Evolutionary conservation across 2,888 invertebrate genomes (phyloP), one percentile per base, ranked within the genome.

Genomic region (Dryococelus australis): DNA sequence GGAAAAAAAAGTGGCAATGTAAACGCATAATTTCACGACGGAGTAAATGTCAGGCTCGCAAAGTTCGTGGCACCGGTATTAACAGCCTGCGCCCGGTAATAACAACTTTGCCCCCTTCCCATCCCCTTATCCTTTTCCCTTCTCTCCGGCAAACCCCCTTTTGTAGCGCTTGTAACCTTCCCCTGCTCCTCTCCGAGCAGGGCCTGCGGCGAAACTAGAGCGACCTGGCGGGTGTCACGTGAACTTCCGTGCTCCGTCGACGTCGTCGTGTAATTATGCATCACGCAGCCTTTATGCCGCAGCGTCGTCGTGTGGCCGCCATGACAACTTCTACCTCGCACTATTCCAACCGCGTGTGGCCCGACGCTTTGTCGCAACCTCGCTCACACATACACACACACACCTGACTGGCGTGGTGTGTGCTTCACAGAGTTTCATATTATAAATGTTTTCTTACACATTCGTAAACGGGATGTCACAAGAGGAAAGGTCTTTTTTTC

Each of bases 11-110:
- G 65, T n/a, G 65, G 65, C 65, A 65, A 65, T 65, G 65, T 65
- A 65, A 10, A 65, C 65, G 65, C 65, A 65, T 65, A 65, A 65
- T 65, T 65, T 65, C 65, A 65, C 65, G 65, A 65, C 65, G 65
- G 65, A 65, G 65, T 65, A 65, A 65, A 65, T 65, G 65, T 65
- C 65, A 65, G 65, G 13, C 65, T 24, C 24, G n/a, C 65, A 65
- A 65, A 65, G 65, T 65, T 65, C 65, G 65, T 65, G 65, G 65
- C 65, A 65, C 65, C 65, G 65, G 65, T n/a, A 65, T 65, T 65
- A 65, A 65, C 65, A 65, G 65, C 65, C 65, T n/a, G 65, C 65
- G 65, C 65, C 65, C 65, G 65, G 65, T 65, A 65, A 65, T 65
- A 65, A 65, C 65, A 65, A 65, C 65, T n/a, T n/a, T 24, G n/a